Conservation (phyloP, 2,888 invertebrate species). For the Latheticus oryzae region DNA sequence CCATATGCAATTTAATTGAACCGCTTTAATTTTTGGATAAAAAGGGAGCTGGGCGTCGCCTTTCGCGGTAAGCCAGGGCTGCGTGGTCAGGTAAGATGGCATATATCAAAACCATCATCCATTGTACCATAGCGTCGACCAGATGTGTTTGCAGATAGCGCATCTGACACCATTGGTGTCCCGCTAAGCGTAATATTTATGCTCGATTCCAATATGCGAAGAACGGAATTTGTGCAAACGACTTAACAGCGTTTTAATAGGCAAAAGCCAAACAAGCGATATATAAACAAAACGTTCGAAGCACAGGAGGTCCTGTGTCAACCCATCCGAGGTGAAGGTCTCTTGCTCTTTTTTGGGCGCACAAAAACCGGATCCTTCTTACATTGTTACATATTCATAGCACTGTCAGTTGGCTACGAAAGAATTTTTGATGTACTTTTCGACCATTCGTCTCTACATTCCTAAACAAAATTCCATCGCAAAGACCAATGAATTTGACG, state of each 20-base stretch:
- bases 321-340: conserved; percentile 53
- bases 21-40: no score
- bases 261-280: conserved; percentile 41
- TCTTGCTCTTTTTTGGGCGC: conserved; percentile 44
- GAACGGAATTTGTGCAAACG: conserved; percentile 47
- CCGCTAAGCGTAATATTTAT: conserved; percentile 47
- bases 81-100: conserved; percentile 55
- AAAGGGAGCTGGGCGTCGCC: no score
- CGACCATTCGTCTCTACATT: conserved; percentile 23
- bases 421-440: conserved; percentile 46
- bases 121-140: conserved; percentile 49
- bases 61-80: no score
- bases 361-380: conserved; percentile 54
- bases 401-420: conserved; percentile 46
- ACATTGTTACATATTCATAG: conserved; percentile 58
- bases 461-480: conserved; percentile 10
- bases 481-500: background rate
- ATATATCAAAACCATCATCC: conserved; percentile 54
- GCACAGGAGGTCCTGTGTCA: conserved; percentile 52
- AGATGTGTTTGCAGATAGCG: conserved; percentile 51
- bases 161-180: conserved; percentile 51
- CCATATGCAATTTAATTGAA: no score
- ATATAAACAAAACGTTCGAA: conserved; percentile 48
- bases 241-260: conserved; percentile 41
- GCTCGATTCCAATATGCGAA: conserved; percentile 33